A percentile compares a stretch with the other conserved stretches of the same genome.
Conservation (phyloP, 2,888 invertebrate genomes). For the Trissolcus japonicus region DNA sequence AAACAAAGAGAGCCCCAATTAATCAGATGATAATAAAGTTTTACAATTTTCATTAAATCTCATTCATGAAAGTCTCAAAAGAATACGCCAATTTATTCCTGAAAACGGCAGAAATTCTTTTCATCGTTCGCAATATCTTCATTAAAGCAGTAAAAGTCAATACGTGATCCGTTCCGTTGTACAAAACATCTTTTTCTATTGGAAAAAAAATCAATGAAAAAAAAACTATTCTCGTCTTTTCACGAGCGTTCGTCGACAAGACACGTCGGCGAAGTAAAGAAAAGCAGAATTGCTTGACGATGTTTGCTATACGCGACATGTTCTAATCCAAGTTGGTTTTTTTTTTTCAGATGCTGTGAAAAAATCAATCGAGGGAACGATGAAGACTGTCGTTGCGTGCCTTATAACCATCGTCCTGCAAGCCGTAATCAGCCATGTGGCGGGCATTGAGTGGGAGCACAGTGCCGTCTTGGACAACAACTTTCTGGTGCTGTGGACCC, state of each 20-base stretch:
- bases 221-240: neutral
- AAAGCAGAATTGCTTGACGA: slow-evolving; percentile 9
- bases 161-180: neutral
- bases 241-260: neutral
- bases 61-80: neutral
- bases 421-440: slow-evolving; percentile 59
- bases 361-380: slow-evolving; percentile 61
- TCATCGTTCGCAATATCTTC: slow-evolving; percentile 1
- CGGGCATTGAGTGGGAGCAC: slow-evolving; percentile 78
- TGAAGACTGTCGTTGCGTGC: slow-evolving; percentile 68
- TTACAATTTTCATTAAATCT: too few species aligned
- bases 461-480: slow-evolving; percentile 79
- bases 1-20: too few species aligned
- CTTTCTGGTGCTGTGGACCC: slow-evolving; percentile 85
- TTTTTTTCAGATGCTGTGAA: slow-evolving; percentile 62
- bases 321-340: slow-evolving; percentile 12
- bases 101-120: neutral
- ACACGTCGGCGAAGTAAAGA: neutral
- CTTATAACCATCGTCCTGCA: slow-evolving; percentile 63
- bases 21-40: too few species aligned
- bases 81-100: neutral
- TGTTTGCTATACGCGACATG: neutral
- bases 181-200: neutral
- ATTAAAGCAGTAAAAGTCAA: slow-evolving; percentile 1
- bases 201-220: neutral